Conservation (phyloP, 2,888 invertebrate species). For the Epirrhoe tristata region DNA sequence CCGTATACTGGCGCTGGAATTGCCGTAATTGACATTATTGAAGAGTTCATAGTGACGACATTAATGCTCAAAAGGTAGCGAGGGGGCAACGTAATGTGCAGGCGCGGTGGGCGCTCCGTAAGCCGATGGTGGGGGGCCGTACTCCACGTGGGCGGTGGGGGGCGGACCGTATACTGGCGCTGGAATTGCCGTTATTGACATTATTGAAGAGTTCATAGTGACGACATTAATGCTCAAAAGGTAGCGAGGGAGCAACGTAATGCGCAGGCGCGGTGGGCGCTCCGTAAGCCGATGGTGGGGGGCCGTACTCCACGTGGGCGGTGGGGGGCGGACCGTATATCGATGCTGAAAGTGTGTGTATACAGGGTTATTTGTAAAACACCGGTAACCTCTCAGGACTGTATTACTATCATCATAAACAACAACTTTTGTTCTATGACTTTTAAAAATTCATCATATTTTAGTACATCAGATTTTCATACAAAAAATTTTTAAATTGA, state of each 20-base stretch:
- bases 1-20: conserved; percentile 73
- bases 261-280: conserved; percentile 76
- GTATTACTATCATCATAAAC: too few relatives aligned
- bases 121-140: conserved; percentile 64
- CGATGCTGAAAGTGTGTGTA: conserved; percentile 64
- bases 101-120: conserved; percentile 77
- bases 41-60: too few relatives aligned
- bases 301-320: conserved; percentile 69
- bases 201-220: too few relatives aligned
- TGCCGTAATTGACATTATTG: background rate
- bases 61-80: too few relatives aligned
- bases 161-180: conserved; percentile 75
- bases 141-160: conserved; percentile 68
- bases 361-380: too few relatives aligned
- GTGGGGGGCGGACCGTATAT: conserved; percentile 75
- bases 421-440: too few relatives aligned
- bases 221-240: too few relatives aligned
- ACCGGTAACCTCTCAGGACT: too few relatives aligned
- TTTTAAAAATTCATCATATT: too few relatives aligned
- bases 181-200: conserved; percentile 50
- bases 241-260: conserved; percentile 67
- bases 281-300: conserved; percentile 69
- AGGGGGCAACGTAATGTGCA: conserved; percentile 71
- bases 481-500: too few relatives aligned
- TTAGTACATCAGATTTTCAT: too few relatives aligned